Evolutionary conservation across 2,888 invertebrate species (phyloP), one percentile per base, ranked within the genome.

Genomic region (Petrolisthes manimaculis): DNA sequence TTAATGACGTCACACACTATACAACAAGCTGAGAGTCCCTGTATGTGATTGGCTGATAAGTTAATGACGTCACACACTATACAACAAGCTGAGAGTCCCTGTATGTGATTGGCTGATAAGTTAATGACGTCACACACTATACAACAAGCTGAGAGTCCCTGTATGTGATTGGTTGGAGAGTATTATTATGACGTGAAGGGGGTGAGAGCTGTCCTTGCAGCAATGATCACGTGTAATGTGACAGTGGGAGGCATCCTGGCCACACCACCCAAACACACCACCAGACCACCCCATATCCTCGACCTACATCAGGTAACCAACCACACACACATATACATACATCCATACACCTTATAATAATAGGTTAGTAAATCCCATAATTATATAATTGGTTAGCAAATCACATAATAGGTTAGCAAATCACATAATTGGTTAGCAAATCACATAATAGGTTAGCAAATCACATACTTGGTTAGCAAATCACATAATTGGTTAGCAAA

Each of bases 251-350:
- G 71, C n/a, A 71, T 71, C 18, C 71, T 71, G 71, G 71, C 71
- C 71, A 71, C 71, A 6, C 71, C 71, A n/a, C 71, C 71, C 71
- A 37, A 37, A 37, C 71, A 21, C 14, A 14, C 12, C n/a, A 14
- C 71, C 71, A 14, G 71, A 6, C 6, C 71, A 54, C 83, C 83
- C 12, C 83, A 83, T 21, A 83, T 83, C 74, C 54, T 83, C 5
- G 83, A 83, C 55, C 61, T 83, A 5, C 83, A 83, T 54, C 83
- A 83, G 81, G 81, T 81, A 21, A 61, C 37, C 18, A 53, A 74
- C n/a, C 53, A 75, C 12, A 51, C 37, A 51, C n/a, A 8, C 8
- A 74, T 3, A 24, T 74, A 37, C 37, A 37, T 37, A 37, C 37
- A 37, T 37, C 37, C 37, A 37, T 37, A 37, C 37, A 37, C 37